Base-by-base conservation (phyloP, 2,888 invertebrate genomes). In the Geotrupes spiniger region DNA sequence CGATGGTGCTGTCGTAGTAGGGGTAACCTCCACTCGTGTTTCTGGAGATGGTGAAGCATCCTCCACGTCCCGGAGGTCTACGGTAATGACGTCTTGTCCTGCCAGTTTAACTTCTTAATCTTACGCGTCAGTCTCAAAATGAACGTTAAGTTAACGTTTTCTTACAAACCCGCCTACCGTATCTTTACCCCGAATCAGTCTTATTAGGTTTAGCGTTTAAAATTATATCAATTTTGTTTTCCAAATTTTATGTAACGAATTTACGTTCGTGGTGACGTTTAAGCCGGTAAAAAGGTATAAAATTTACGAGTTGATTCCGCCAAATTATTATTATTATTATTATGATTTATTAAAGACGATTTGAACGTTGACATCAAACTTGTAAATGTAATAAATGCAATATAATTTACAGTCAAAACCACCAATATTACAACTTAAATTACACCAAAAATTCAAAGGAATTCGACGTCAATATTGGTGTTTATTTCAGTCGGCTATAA, bases 61-160 rank as follows among this genome's bases (percentile, higher is more conserved):
- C 61, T 72, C 72, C 63, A 69, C 71, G 65, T 71, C 72, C 62
- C 70, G 70, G 57, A 72, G 65, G 60, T 73, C 72, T 36, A 71
- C 69, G 58, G 70, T 67, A 59, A 69, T 65, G 51, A 68, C 64
- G 42, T 69, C 71, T 51, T 64, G 65, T 49, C 64, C 68, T 61
- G 71, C 73, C 73, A 73, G 73, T 58, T 69, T 73, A 57, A 52
- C 14, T 39, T 36, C 31, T 38, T 54, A 37, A 17, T 46, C 16
- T 29, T 31, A 41, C 36, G 46, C 31, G 39, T 11, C 29, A 16
- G 38, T 37, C 9, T 28, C 15, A 26, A 40, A 45, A 21, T 37
- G 14, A 27, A 41, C 11, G 36, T 43, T 43, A 17, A 33, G 33
- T 21, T n/a, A 25, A 15, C 17, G 42, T 15, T 16, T 14, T 21